Base-by-base conservation (phyloP, 2,797 vertebrate species). In the Eidolon dupreanum region DNA sequence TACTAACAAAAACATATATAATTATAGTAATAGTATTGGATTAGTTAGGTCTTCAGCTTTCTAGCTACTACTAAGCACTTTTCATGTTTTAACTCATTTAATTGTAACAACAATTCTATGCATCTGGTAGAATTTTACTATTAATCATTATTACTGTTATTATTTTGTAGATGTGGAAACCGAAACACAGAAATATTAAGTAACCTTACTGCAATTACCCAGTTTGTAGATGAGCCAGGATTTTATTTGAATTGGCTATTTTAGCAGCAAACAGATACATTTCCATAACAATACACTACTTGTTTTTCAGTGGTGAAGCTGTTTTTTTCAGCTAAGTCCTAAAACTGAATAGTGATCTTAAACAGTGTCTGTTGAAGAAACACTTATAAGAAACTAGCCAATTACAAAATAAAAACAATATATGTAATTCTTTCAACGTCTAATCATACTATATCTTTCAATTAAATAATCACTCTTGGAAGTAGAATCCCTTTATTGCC, bases 381-480 rank as follows among this genome's bases (percentile, higher is more conserved):
- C 65, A 63, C 38, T 90, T 71, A 55, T 3, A 70, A 92, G 59
- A 87, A 97, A 92, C 88, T 84, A 95, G 86, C 68, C 87, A 68
- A 38, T 95, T 79, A 36, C n/a, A 94, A 95, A 94, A 96, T 79
- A 97, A 81, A 96, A 96, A 75, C 81, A 43, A 28, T 71, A 75
- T 78, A 94, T 94, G 95, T 97, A 97, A 93, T 93, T 98, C 97
- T 96, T 97, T 92, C 75, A 93, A 97, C 92, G 87, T 90, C 78
- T 93, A 63, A 92, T 96, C 83, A 79, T 41, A 88, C 75, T 63
- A 51, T 82, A 65, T 95, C 96, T 97, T 97, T 97, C 98, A 97
- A 97, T 98, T 98, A 98, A 98, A 97, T 94, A 94, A 95, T 98
- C 98, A 95, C 74, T 95, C 94, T 98, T 96, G 97, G 97, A 98